Evolutionary conservation across 1,140 invertebrate species (phyloP).

Genomic region (Lithobius niger): DNA sequence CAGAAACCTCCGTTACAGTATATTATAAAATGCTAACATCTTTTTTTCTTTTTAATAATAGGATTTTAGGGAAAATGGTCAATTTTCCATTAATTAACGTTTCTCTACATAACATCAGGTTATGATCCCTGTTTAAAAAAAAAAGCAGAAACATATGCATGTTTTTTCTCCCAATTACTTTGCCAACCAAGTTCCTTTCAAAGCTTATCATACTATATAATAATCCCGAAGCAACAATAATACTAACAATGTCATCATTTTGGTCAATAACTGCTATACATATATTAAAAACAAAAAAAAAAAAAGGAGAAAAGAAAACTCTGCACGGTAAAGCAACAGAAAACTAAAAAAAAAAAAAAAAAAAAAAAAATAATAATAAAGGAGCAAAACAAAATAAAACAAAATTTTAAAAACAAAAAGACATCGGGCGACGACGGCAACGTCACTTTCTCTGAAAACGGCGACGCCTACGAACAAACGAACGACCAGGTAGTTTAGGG

Average conservation of each 20-base stretch:
- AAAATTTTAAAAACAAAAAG: neutral
- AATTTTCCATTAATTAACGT: slow-evolving; percentile 3
- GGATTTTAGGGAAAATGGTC: slow-evolving; percentile 2
- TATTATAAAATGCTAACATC: neutral
- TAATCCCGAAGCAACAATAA: no score
- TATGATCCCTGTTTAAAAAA: slow-evolving; percentile 1
- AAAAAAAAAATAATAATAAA: neutral
- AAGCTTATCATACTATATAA: no score
- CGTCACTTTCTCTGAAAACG: neutral
- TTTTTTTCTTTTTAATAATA: neutral
- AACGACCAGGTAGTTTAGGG: neutral
- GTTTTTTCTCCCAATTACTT: no score
- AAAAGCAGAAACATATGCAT: neutral
- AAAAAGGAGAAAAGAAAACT: no score
- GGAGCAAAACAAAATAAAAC: neutral
- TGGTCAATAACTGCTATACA: no score
- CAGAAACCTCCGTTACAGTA: neutral
- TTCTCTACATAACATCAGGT: slow-evolving; percentile 3
- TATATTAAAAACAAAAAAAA: no score
- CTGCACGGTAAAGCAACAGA: no score
- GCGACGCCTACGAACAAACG: neutral
- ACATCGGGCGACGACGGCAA: neutral
- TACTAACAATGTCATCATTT: no score
- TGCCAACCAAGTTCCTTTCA: no score
- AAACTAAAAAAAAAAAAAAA: neutral